Percentiles rank a stretch among this genome's conserved stretches.
Conservation (phyloP, 1,140 invertebrate genomes). For the Drosophila quadrilineata region DNA sequence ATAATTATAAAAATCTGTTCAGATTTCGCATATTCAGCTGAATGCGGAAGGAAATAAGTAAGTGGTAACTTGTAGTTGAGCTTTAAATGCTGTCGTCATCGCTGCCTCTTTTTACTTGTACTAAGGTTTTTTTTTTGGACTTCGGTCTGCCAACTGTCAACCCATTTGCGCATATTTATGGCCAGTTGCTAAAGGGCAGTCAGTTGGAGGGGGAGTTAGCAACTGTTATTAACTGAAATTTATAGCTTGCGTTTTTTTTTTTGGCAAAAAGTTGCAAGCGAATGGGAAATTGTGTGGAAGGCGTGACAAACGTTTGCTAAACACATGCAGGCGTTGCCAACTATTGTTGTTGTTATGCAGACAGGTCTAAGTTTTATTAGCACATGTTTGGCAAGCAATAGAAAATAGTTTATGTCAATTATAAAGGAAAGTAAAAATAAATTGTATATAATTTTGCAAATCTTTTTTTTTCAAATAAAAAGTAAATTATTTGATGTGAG, state of each 20-base stretch:
- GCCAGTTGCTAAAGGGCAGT: constrained; percentile 53
- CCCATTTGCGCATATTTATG: constrained; percentile 72
- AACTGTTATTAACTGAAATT: constrained; percentile 75
- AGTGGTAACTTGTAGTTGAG: too few species aligned
- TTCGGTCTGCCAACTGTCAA: constrained; percentile 66
- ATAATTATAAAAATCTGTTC: too few species aligned
- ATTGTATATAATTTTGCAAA: too few species aligned
- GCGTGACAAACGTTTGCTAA: constrained; percentile 16
- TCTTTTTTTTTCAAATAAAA: too few species aligned
- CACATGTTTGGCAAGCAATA: background rate
- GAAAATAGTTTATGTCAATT: background rate
- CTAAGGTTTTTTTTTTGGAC: constrained; percentile 12
- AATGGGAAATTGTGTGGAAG: constrained; percentile 5
- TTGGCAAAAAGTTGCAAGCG: constrained; percentile 33
- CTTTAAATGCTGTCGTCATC: too few species aligned
- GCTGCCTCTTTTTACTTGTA: background rate
- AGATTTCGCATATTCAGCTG: too few species aligned
- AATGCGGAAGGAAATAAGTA: too few species aligned
- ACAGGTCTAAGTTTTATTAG: background rate
- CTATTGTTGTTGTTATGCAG: background rate
- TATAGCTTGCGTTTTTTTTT: constrained; percentile 51
- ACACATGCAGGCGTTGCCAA: constrained; percentile 10
- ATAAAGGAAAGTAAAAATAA: too few species aligned
- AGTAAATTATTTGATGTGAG: too few species aligned
- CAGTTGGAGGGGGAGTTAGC: constrained; percentile 30